These are phyloP conservation scores for Gymnoscopelus microlampas DNA, from an alignment of 2,797 vertebrate genomes.

Conservation along the genomic window DNA sequence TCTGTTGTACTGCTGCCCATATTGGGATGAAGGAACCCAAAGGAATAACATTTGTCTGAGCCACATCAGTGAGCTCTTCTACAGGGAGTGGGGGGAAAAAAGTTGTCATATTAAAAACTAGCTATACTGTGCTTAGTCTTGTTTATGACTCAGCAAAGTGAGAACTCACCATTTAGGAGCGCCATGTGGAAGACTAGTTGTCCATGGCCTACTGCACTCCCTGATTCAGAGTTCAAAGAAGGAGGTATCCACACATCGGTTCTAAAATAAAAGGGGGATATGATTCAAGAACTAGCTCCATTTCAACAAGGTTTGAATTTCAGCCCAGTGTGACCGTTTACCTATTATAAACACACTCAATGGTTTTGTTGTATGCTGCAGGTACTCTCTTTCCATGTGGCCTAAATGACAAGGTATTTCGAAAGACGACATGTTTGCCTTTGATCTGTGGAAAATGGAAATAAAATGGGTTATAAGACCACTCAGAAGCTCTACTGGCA, in stretches of 20 bases:
- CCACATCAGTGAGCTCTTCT: conserved; percentile 70
- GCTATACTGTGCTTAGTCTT: too few species aligned
- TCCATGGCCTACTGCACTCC: conserved; percentile 56
- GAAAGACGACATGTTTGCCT: conserved; percentile 59
- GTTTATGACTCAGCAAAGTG: not conserved
- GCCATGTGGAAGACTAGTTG: conserved; percentile 74
- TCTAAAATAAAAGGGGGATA: conserved; percentile 45
- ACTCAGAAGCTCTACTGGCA: accelerated
- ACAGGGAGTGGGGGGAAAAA: not conserved
- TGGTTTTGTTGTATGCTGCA: conserved; percentile 39
- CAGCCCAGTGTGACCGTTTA: conserved; percentile 11
- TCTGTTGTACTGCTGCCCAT: conserved; percentile 81
- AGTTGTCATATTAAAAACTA: too few species aligned
- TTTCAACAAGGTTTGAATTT: not conserved
- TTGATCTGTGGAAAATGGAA: conserved; percentile 56
- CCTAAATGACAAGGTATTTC: conserved; percentile 68
- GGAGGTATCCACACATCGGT: conserved; percentile 50
- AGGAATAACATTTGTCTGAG: conserved; percentile 63
- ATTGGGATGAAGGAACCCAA: conserved; percentile 78
- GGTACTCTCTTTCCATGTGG: conserved; percentile 53
- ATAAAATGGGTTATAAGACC: not conserved
- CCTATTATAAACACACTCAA: conserved; percentile 70
- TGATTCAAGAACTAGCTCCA: not conserved
- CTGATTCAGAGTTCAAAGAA: conserved; percentile 55
- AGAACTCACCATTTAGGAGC: conserved; percentile 72